Conservation (phyloP, 2,113 vertebrate species). For the Lipotes vexillifer region DNA sequence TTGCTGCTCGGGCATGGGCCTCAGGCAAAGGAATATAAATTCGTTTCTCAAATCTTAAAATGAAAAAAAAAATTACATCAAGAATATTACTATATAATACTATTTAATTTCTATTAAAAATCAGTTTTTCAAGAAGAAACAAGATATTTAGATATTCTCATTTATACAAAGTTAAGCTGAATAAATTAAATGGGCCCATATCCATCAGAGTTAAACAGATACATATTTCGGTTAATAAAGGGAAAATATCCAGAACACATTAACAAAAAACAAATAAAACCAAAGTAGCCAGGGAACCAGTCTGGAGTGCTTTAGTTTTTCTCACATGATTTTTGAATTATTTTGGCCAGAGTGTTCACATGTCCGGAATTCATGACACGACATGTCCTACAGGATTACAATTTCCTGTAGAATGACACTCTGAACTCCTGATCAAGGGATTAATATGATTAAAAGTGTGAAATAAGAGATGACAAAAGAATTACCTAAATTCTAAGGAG, state of each 20-base stretch:
- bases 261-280: background rate
- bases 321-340: background rate
- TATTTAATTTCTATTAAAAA: conserved; percentile 30
- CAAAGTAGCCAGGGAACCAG: background rate
- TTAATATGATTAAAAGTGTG: background rate
- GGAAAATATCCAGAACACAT: background rate
- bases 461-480: background rate
- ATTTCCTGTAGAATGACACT: background rate
- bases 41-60: conserved; percentile 94
- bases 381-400: background rate
- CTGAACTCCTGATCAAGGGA: background rate
- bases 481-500: background rate
- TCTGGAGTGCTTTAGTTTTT: background rate
- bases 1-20: conserved; percentile 90
- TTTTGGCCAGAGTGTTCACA: background rate
- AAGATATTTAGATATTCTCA: background rate
- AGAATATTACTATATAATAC: background rate
- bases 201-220: background rate
- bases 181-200: background rate
- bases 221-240: background rate
- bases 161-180: background rate
- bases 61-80: conserved; percentile 30
- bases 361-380: background rate
- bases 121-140: background rate
- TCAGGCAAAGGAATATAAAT: conserved; percentile 98